These are phyloP conservation scores for Eciton burchellii DNA, from an alignment of 1,140 invertebrate genomes.

Conservation along the genomic window DNA sequence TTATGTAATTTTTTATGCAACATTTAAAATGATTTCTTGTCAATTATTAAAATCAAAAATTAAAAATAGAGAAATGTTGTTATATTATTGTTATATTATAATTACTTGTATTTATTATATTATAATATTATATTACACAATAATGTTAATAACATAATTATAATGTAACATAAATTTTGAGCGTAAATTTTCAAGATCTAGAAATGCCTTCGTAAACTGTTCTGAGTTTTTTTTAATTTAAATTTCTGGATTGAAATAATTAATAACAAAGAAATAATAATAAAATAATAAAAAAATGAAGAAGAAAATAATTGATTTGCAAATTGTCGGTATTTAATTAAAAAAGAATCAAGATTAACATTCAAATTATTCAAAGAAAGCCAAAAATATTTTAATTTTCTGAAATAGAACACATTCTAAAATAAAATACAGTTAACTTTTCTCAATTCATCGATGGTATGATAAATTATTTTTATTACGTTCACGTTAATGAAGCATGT, in stretches of 20 bases:
- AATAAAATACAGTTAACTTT: background rate
- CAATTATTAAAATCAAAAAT: too few species aligned
- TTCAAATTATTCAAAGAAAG: background rate
- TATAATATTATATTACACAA: too few species aligned
- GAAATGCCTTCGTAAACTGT: background rate
- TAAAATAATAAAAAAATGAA: background rate
- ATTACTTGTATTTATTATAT: too few species aligned
- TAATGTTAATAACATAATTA: too few species aligned
- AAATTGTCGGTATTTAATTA: background rate
- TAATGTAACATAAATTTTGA: too few species aligned
- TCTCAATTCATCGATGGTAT: background rate
- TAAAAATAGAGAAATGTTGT: too few species aligned
- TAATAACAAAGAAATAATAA: background rate
- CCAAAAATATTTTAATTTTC: background rate
- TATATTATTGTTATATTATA: too few species aligned
- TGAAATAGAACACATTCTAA: background rate
- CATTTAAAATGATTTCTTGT: background rate
- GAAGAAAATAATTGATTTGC: background rate
- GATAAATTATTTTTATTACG: background rate
- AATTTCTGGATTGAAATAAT: slow-evolving; percentile 18
- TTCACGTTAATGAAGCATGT: background rate
- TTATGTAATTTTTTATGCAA: background rate
- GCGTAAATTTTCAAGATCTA: background rate
- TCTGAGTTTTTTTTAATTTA: background rate
- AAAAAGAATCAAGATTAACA: background rate